Evolutionary conservation across 2,888 invertebrate genomes (phyloP), one percentile per base, ranked within the genome.

Genomic region (Phyllotreta striolata): DNA sequence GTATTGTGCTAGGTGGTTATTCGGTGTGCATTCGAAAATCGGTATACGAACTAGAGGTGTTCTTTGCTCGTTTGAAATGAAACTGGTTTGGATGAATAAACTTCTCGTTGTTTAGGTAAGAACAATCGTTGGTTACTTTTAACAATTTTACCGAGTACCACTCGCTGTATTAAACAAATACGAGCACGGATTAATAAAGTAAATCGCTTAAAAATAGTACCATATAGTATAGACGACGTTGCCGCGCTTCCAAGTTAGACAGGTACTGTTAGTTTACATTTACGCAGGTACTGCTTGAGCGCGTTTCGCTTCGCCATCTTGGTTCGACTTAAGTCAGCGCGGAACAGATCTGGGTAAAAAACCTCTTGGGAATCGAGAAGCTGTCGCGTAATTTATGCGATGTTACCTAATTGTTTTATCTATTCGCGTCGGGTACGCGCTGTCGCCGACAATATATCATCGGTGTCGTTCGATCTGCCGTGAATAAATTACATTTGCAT

Each of bases 401-500:
- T 59, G 60, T 60, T 24, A 60, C 38, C 52, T 59, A 51, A 59
- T 51, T 58, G 41, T 59, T 52, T 59, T 59, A 59, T 59, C 52
- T 59, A 59, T 59, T 60, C 44, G 38, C 35, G 54, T 60, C 44
- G 60, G 41, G 13, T 43, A 38, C 60, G 37, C 52, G 38, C 35
- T n/a, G 55, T 62, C 41, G 35, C 13, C 66, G 71, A 70, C 70
- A 74, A 71, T 75, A 76, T 76, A 77, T 77, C 76, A 75, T 73
- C 24, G 73, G 60, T 77, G 78, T 78, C 77, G 74, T 74, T 72
- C 69, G 71, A 72, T 74, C 72, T 70, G 24, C 67, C 69, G 58
- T 66, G 76, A 73, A 77, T 77, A 72, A 73, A 60, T 60, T 73
- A 70, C 64, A 79, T 79, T 79, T 75, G 76, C 79, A 78, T 78